Evolutionary conservation across 1,140 invertebrate genomes (phyloP), one percentile per base, ranked within the genome.

Genomic region (Chironomus tepperi): DNA sequence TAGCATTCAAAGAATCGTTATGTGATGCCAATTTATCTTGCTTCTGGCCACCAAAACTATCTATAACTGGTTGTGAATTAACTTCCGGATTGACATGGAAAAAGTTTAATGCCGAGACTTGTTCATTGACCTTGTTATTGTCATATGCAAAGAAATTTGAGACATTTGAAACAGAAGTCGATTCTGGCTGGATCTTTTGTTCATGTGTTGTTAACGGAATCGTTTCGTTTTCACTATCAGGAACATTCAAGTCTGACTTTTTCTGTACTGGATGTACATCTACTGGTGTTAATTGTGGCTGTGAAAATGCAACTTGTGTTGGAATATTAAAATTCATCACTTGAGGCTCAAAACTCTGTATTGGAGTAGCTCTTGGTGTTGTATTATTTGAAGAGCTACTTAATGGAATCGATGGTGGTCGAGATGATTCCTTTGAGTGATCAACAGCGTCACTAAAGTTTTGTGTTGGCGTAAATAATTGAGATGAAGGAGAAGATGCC

Each of bases 201-300:
- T 57, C 12, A 5, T 57, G 47, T 57, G 24, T 2, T 5, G 12
- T 3, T 15, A n/a, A 57, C 47, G 47, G 12, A 57, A 57, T 57
- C n/a, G n/a, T 5, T 15, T 57, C 47, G 5, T 34, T 34, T 57
- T 57, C 47, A 57, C 12, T 12, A 5, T 57, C 47, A 15, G 47
- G 47, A 57, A 57, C 47, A 15, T 57, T 57, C 47, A 57, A 57
- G 47, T 57, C 47, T 15, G 47, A 57, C n/a, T 57, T 57, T 57
- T 57, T 12, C 47, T n/a, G 12, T 15, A 57, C 47, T 57, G 47
- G 24, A 2, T 34, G 24, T 1, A 34, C 1, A 34, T 34, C 24
- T 34, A 5, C 2, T 2, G 1, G 24, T 34, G 5, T 57, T 57
- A 15, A 57, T 57, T 12, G 12, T 57, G 47, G 10, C 8, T 12